Percentiles rank a stretch among this genome's conserved stretches.
Evolutionary conservation across 2,888 invertebrate genomes (phyloP).

Genomic region (Seira ritae): DNA sequence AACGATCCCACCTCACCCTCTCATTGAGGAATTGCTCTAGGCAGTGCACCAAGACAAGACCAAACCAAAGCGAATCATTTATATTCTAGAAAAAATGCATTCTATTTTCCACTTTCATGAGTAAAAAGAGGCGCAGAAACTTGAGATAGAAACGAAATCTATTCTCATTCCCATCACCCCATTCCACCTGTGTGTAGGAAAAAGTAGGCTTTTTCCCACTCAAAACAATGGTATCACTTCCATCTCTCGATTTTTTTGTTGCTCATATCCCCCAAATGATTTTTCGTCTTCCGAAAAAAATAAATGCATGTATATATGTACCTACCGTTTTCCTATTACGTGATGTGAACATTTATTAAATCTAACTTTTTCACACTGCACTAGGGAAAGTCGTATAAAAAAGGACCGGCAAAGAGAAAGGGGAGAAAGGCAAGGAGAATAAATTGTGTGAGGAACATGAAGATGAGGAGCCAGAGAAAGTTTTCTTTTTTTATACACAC

Average conservation of each 20-base stretch:
- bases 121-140: too few relatives aligned
- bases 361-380: too few relatives aligned
- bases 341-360: too few relatives aligned
- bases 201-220: conserved; percentile 26
- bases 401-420: conserved; percentile 18
- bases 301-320: too few relatives aligned
- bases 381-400: too few relatives aligned
- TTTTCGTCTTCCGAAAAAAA: background rate
- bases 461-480: conserved; percentile 29
- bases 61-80: conserved; percentile 12
- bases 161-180: too few relatives aligned
- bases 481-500: conserved; percentile 14
- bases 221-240: conserved; percentile 9
- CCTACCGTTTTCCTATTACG: too few relatives aligned
- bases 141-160: too few relatives aligned
- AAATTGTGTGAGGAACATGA: conserved; percentile 23
- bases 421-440: background rate
- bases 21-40: background rate
- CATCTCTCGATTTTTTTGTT: background rate
- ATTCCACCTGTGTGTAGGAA: background rate
- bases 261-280: background rate
- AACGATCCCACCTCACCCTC: background rate
- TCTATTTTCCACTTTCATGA: background rate
- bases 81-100: background rate
- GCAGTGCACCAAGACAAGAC: background rate